phyloP scores from a whole-genome alignment of 2,113 vertebrate species.

The Colinus virginianus region DNA sequence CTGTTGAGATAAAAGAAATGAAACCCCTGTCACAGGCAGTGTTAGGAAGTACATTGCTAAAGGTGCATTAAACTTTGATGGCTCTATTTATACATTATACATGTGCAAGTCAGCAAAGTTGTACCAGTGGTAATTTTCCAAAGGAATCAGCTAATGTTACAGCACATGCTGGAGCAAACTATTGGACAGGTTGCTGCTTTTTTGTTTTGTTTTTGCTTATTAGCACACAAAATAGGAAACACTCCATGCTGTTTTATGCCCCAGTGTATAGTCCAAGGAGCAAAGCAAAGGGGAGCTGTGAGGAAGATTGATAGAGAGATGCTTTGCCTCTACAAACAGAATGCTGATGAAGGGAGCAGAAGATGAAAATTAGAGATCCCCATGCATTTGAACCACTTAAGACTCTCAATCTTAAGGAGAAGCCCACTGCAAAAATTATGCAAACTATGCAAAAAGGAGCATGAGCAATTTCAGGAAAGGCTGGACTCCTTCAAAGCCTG shows the following conservation, averaged over 20 bases:
- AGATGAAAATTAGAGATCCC: not conserved
- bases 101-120: constrained; percentile 64
- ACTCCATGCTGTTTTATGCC: not conserved
- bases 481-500: not conserved
- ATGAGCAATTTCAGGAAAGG: not conserved
- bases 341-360: not conserved
- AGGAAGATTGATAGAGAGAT: not conserved
- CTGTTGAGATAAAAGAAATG: not conserved
- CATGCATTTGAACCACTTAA: not conserved
- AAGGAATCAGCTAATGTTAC: constrained; percentile 10
- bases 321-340: not conserved
- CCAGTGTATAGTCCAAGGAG: not conserved
- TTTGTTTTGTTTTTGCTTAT: not conserved
- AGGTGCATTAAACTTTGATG: constrained; percentile 68
- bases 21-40: not conserved
- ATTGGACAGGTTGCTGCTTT: not conserved
- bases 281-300: not conserved
- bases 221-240: not conserved
- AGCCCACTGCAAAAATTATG: not conserved
- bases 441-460: not conserved
- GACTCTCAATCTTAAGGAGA: not conserved
- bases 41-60: not conserved
- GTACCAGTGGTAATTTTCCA: constrained; percentile 42
- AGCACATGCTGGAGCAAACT: constrained; percentile 27
- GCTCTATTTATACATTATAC: constrained; percentile 51